Evolutionary conservation across 2,113 vertebrate genomes (phyloP).

Genomic region (Loxodonta africana): DNA sequence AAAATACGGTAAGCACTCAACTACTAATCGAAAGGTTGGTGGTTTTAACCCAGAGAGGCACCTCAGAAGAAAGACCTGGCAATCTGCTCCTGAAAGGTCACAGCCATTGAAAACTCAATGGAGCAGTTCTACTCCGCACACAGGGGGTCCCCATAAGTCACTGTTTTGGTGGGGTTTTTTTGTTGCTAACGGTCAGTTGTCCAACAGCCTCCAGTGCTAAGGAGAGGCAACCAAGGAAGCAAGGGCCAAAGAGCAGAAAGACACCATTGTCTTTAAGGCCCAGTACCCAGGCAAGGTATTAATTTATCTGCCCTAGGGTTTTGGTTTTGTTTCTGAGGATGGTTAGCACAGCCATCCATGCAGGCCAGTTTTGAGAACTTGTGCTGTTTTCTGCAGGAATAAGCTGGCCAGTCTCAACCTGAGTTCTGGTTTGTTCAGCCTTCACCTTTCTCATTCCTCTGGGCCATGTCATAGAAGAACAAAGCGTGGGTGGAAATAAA

Average conservation of each 20-base stretch:
- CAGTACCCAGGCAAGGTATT: neutral
- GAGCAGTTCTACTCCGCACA: neutral
- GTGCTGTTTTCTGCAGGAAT: neutral
- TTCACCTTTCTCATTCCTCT: neutral
- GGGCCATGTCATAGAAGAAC: neutral
- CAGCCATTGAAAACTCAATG: neutral
- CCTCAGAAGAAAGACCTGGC: neutral
- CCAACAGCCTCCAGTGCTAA: neutral
- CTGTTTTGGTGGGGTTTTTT: neutral
- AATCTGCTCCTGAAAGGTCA: neutral
- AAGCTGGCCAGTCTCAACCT: neutral
- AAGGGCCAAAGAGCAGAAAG: neutral
- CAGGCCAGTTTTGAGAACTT: neutral
- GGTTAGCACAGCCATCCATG: neutral
- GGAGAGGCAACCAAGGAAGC: neutral
- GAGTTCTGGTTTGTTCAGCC: neutral
- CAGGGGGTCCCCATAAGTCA: neutral
- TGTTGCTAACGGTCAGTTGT: no score
- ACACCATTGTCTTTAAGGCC: no score
- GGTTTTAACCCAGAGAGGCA: neutral
- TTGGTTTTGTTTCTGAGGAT: neutral
- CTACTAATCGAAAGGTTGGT: neutral
- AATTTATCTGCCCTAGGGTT: fast-evolving
- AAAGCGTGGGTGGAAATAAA: neutral
- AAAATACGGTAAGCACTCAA: no score